Conservation (phyloP, 2,113 vertebrate species). For the Xyliphius kryptos region DNA sequence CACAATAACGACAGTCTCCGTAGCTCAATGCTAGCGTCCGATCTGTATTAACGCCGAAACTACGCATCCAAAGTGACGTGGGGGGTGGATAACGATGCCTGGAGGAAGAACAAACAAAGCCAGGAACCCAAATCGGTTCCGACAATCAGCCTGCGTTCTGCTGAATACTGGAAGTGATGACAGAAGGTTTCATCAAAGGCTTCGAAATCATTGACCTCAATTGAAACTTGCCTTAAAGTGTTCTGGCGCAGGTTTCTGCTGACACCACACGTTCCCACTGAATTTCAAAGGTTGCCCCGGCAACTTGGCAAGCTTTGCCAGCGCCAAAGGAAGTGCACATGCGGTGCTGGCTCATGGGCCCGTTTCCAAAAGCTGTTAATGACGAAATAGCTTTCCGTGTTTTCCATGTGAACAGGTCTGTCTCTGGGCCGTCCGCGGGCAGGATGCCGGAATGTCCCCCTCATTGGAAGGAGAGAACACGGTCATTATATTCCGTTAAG, state of each 20-base stretch:
- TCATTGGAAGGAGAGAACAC: background rate
- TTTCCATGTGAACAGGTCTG: background rate
- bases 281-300: slow-evolving; percentile 26
- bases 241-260: background rate
- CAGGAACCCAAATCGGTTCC: no score
- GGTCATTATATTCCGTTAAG: background rate
- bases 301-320: slow-evolving; percentile 9
- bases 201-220: slow-evolving; percentile 22
- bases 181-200: slow-evolving; percentile 37
- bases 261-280: slow-evolving; percentile 2
- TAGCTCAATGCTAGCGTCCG: no score
- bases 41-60: no score
- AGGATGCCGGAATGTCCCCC: background rate
- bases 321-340: slow-evolving; percentile 19
- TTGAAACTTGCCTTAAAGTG: slow-evolving; percentile 1
- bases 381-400: slow-evolving; percentile 7
- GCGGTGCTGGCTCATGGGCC: slow-evolving; percentile 10
- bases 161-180: slow-evolving; percentile 12
- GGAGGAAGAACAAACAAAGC: no score
- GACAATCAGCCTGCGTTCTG: no score
- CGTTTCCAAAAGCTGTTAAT: slow-evolving; percentile 23
- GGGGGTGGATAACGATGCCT: no score
- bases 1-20: no score
- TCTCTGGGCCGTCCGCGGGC: background rate
- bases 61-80: no score